Evolutionary conservation across 2,113 vertebrate species (phyloP), one percentile per base, ranked within the genome.

Genomic region (human (Homo sapiens)): DNA sequence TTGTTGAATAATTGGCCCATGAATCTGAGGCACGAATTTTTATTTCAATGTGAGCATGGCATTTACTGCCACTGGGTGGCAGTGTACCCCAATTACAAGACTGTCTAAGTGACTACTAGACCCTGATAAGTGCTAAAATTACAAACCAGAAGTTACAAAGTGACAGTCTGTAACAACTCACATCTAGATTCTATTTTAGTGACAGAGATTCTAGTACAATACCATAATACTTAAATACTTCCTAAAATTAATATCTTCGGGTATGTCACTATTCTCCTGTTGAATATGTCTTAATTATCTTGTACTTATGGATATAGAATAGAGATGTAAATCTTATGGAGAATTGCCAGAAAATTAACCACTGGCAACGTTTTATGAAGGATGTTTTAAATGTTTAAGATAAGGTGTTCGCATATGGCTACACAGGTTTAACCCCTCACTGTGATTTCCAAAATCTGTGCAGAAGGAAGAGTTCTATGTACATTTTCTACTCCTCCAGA

Each of bases 21-120:
- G 22, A 30, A 57, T 61, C 16, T 91, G 80, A 32, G 23, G 90
- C 64, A 55, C 8, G 23, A 55, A 73, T 59, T 45, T 81, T 89
- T 72, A 66, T 61, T 86, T 92, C 57, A 75, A 52, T 2, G 20
- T 22, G 72, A 88, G 23, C 27, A 10, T 45, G 59, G 59, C 72
- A 64, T 72, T 81, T 66, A 32, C 81, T 32, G 76, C 97, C 98
- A 93, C 98, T 96, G 96, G 98, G 96, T 97, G 98, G 98, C 97
- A 97, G 95, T 97, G 93, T 83, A 84, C 52, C 66, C 90, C 93
- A 97, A 30, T 85, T 64, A 27, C 94, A 75, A 90, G 79, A 18
- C 89, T 35, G 35, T 52, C 10, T 8, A 43, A 38, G 45, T 8
- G 48, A 79, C 1, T 2, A 3, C 50, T n/a, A 40, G 59, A 70